Evolutionary conservation across 2,888 invertebrate species (phyloP), one percentile per base, ranked within the genome.

Genomic region (Hartigia nigra): DNA sequence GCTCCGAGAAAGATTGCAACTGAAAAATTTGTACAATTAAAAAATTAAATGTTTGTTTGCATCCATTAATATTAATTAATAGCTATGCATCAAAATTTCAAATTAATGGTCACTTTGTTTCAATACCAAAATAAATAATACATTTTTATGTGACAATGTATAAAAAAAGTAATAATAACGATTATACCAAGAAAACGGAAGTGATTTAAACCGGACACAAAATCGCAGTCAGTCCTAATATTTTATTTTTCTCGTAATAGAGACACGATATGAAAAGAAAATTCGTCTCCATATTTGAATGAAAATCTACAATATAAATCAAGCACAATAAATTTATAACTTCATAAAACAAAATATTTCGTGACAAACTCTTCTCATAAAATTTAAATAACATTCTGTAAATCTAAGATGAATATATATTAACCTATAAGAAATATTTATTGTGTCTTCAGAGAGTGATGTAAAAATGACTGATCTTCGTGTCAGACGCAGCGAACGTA

Each of bases 1-100:
- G 96, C 93, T 69, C 98, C 98, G 84, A 97, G 93, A 85, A 96
- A 93, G 89, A 98, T 96, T 78, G 97, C 96, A 92, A 97, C 98
- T 98, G 93, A 35, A 95, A 55, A 55, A 55, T 55, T 23, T 2
- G 55, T 55, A 55, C 14, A 55, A 55, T 55, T 55, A 23, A 94
- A 81, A 81, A 76, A 72, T 72, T 3, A 34, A 35, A 2, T 23
- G 35, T 9, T 23, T 23, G 23, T 55, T 23, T 23, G 1, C 23
- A 23, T 23, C 14, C 55, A 55, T 23, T 55, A 55, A 55, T 55
- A 23, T 55, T 9, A 55, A 23, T 34, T 34, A 35, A 35, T 35
- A 35, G 4, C 35, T 35, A 35, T 35, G 35, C 5, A 35, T 5
- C 5, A 35, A 35, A 35, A 5, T 35, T 55, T 5, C 9, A 55